Base-by-base conservation (phyloP, 2,888 invertebrate species). In the Mystacides longicornis region DNA sequence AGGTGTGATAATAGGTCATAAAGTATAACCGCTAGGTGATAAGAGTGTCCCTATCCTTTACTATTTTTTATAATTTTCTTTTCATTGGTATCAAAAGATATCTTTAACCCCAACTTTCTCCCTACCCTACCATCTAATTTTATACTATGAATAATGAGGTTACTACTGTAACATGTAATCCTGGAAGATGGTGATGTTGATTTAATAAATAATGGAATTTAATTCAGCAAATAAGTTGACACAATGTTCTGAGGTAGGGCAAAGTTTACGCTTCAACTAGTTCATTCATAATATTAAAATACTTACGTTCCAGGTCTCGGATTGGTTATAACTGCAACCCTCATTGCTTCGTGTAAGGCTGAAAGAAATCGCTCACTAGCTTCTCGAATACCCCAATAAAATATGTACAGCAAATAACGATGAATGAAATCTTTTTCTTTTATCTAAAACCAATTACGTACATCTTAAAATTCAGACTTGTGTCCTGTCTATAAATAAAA, bases 301-400 rank as follows among this genome's bases (percentile, higher is more conserved):
- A 73, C 79, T 73, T 69, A 84, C 82, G 81, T 81, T 59, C 77
- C 75, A 49, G 72, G 68, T 60, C 81, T 73, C 0, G 82, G 81
- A 64, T 81, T 81, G 3, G 85, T 86, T 57, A 88, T 80, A 47
- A 86, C 80, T 18, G 80, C 81, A 0, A 84, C 77, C 62, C 80
- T 69, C 71, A 81, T 81, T 0, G 81, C 77, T 64, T 82, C 81
- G 42, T 75, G 73, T 57, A 83, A 72, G 52, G 73, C 75, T 63
- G 71, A 59, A 58, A 79, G 64, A 69, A 81, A 77, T 62, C 70
- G 69, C 47, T 76, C 64, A 63, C 78, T 71, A 60, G 83, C 70
- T 19, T 71, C 65, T 50, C 76, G 71, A 21, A 75, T 72, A 1
- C 82, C 79, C 85, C 85, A 86, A 67, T 81, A 82, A 68, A 87